These are phyloP conservation scores for Parochlus steinenii DNA, from an alignment of 2,888 invertebrate species.

Conservation along the genomic window DNA sequence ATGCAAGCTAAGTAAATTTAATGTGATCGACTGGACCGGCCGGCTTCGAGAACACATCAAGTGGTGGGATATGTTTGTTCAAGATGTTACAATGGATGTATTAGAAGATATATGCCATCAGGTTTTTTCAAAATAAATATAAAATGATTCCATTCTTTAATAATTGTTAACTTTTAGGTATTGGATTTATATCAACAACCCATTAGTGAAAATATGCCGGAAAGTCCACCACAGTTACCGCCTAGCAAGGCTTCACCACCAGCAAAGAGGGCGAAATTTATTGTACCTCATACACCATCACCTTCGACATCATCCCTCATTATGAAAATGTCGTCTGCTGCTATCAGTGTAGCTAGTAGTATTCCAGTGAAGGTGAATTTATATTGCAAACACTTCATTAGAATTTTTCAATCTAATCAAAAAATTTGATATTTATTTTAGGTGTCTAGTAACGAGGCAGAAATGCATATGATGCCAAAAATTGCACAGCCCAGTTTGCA, in stretches of 20 bases:
- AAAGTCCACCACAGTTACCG: constrained; percentile 47
- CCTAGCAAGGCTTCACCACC: constrained; percentile 22
- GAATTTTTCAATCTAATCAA: not conserved
- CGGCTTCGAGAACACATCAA: constrained; percentile 54
- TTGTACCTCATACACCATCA: constrained; percentile 13
- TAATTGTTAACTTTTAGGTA: constrained; percentile 30
- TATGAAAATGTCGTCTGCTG: no score
- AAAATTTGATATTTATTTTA: no score
- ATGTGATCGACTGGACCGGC: constrained; percentile 84
- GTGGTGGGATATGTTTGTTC: constrained; percentile 99
- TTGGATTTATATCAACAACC: constrained; percentile 80
- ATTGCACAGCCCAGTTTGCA: not conserved
- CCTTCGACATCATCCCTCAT: no score
- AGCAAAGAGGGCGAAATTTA: constrained; percentile 14
- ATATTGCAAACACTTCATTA: no score
- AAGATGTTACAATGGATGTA: constrained; percentile 84
- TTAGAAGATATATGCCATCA: constrained; percentile 96
- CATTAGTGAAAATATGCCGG: constrained; percentile 40
- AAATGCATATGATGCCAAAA: constrained; percentile 1
- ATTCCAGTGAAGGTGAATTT: constrained; percentile 9
- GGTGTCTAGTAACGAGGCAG: constrained; percentile 6
- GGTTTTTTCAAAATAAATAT: constrained; percentile 29
- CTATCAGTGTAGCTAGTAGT: not conserved
- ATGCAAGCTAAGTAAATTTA: constrained; percentile 88
- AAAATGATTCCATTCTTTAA: not conserved